phyloP scores from a whole-genome alignment of 53 echinoderm and acorn worm species.

The Luidia sarsii region DNA sequence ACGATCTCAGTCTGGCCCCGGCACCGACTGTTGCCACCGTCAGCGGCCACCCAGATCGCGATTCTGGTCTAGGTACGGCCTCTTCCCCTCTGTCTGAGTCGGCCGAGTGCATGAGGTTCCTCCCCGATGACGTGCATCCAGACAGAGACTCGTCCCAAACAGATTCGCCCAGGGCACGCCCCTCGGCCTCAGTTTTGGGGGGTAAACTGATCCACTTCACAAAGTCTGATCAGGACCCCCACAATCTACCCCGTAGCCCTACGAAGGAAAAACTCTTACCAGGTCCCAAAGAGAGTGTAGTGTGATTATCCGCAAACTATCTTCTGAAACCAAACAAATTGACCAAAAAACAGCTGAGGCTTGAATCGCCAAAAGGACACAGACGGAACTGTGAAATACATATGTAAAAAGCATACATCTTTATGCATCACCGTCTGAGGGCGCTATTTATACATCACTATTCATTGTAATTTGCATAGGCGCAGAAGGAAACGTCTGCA shows the following conservation, averaged over 20 bases:
- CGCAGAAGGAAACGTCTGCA: no score
- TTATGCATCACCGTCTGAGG: neutral
- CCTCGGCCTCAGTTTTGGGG: neutral
- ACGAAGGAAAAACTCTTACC: conserved; percentile 7
- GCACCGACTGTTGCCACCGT: neutral
- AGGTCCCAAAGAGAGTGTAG: conserved; percentile 46
- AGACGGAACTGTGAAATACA: neutral
- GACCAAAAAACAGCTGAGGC: no score
- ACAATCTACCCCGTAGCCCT: conserved; percentile 43
- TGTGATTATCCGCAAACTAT: no score
- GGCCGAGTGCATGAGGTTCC: conserved; percentile 13
- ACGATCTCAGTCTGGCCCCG: neutral
- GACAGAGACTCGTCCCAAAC: neutral
- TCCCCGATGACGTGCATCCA: conserved; percentile 5
- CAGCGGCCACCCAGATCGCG: neutral
- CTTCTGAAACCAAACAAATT: no score
- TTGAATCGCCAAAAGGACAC: no score
- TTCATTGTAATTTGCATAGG: neutral
- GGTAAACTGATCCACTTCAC: conserved; percentile 8
- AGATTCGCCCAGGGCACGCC: neutral
- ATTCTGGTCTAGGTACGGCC: conserved; percentile 31
- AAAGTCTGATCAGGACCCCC: conserved; percentile 20
- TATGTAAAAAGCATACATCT: neutral
- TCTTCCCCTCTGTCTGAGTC: conserved; percentile 23
- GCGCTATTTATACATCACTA: neutral